phyloP scores from a whole-genome alignment of 1,140 invertebrate species.

The Gerris buenoi region DNA sequence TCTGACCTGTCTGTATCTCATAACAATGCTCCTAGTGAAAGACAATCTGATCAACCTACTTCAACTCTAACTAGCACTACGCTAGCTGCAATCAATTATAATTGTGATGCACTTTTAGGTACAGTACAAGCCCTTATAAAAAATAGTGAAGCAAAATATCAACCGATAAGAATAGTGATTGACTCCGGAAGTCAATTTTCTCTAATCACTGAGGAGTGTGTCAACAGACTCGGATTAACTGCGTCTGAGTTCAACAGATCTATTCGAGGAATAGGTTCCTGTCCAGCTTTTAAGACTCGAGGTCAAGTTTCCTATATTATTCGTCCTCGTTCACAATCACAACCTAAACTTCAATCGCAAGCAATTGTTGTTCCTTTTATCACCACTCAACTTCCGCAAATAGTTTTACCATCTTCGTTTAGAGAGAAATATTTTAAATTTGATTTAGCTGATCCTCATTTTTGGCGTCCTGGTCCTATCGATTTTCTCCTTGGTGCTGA shows the following conservation, averaged over 20 bases:
- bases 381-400: not conserved
- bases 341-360: not conserved
- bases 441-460: not conserved
- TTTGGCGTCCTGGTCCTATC: not conserved
- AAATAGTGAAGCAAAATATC: not conserved
- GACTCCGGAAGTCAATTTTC: not conserved
- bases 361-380: not conserved
- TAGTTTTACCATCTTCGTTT: not conserved
- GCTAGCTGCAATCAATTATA: not conserved
- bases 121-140: not conserved
- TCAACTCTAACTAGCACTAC: not conserved
- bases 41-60: not conserved
- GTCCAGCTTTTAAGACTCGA: not conserved
- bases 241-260: not conserved
- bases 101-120: not conserved
- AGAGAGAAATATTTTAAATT: not conserved
- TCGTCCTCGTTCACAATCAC: not conserved
- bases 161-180: not conserved
- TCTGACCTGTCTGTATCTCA: not conserved
- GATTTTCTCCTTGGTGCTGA: not conserved
- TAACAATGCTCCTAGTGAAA: not conserved
- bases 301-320: not conserved
- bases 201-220: not conserved
- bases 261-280: not conserved
- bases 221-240: not conserved